Evolutionary conservation across 2,797 vertebrate species (phyloP).

Genomic region (Bucorvus abyssinicus): DNA sequence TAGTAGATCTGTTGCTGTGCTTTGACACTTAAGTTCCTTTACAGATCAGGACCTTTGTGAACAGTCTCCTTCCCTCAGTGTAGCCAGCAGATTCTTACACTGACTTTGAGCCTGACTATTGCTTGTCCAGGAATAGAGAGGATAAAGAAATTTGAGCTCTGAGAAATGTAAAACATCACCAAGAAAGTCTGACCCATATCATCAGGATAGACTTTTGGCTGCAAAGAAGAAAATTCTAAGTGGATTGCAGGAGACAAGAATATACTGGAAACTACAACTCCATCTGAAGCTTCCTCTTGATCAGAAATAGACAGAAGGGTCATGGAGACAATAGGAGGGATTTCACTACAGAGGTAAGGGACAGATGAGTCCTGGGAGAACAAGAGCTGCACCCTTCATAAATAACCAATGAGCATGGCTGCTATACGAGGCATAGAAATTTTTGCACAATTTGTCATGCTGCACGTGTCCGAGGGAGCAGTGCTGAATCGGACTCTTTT

Average conservation of each 20-base stretch:
- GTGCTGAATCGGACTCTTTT: neutral
- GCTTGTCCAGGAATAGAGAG: neutral
- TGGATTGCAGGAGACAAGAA: neutral
- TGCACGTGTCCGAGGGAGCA: neutral
- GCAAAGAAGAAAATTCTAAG: neutral
- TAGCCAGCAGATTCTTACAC: neutral
- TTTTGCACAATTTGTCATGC: neutral
- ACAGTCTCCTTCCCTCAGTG: neutral
- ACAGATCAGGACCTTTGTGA: neutral
- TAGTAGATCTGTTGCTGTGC: neutral
- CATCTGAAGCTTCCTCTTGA: neutral
- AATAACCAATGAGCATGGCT: rapidly evolving
- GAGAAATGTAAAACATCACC: neutral
- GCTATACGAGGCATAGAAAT: neutral
- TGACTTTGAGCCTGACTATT: neutral
- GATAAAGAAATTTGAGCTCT: neutral
- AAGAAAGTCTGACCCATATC: neutral
- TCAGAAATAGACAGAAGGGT: neutral
- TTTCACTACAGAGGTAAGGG: neutral
- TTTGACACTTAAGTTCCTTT: neutral
- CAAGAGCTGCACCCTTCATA: neutral
- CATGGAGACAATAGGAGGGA: neutral
- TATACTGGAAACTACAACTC: neutral
- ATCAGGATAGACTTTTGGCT: neutral
- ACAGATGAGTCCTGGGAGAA: neutral